A percentile compares a stretch with the other conserved stretches of the same genome.
phyloP scores from a whole-genome alignment of 2,797 vertebrate genomes.

The Tokudaia muenninki region DNA sequence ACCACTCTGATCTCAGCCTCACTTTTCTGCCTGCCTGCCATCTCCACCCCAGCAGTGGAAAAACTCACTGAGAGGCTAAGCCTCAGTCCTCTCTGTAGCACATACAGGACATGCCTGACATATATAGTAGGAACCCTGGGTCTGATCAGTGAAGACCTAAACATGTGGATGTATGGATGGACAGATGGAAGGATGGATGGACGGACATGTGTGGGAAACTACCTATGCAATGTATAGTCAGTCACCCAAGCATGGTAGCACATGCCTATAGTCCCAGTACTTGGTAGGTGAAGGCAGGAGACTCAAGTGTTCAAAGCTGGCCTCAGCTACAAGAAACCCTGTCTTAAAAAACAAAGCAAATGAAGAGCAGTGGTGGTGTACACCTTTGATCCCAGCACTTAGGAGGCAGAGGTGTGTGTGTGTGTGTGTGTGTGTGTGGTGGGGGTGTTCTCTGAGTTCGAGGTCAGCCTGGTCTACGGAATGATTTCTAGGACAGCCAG shows the following conservation, averaged over 20 bases:
- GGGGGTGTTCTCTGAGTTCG: not conserved
- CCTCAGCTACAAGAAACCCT: not conserved
- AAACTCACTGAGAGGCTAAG: not conserved
- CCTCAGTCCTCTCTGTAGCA: not conserved
- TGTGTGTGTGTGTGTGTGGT: too few relatives aligned
- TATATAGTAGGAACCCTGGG: not conserved
- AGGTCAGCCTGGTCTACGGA: not conserved
- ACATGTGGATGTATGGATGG: not conserved
- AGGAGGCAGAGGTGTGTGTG: not conserved
- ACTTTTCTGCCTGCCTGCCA: not conserved
- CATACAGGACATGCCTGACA: not conserved
- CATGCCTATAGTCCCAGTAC: not conserved
- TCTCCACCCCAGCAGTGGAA: not conserved
- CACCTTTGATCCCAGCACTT: not conserved
- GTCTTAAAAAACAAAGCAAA: not conserved
- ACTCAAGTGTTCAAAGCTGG: not conserved
- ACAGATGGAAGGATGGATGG: not conserved
- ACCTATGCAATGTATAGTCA: not conserved
- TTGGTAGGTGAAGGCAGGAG: not conserved
- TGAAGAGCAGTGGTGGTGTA: not conserved
- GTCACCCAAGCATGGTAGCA: not conserved
- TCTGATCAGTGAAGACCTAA: not conserved
- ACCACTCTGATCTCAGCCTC: constrained; percentile 38
- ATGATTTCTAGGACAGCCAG: not conserved
- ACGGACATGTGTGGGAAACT: not conserved